Conservation (phyloP, 2,113 vertebrate genomes). For the Verasper variegatus region DNA sequence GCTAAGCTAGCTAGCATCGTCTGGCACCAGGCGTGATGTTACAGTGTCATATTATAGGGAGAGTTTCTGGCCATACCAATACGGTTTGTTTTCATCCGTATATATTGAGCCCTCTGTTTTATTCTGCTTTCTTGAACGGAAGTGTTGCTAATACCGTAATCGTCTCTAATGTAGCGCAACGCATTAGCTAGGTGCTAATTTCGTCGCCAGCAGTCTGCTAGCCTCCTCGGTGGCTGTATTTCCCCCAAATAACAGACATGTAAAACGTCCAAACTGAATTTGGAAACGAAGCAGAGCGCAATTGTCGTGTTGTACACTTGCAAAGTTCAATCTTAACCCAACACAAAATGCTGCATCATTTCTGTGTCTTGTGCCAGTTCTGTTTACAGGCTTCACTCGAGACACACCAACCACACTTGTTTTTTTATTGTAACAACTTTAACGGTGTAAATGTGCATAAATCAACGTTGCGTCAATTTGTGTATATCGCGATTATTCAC, state of each 20-base stretch:
- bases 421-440: background rate
- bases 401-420: background rate
- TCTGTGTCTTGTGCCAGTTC: background rate
- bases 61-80: background rate
- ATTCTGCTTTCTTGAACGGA: background rate
- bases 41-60: constrained; percentile 5
- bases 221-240: constrained; percentile 7
- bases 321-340: background rate
- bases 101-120: fast-evolving
- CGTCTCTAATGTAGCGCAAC: background rate
- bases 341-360: constrained; percentile 32
- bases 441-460: background rate
- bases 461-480: background rate
- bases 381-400: background rate
- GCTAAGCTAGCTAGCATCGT: constrained; percentile 26
- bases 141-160: background rate
- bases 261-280: background rate
- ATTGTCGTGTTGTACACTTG: background rate
- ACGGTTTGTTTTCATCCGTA: constrained; percentile 6
- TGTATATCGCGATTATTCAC: background rate
- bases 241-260: constrained; percentile 7
- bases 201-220: constrained; percentile 16
- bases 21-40: background rate
- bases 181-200: background rate
- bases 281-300: background rate